A percentile compares a stretch with the other conserved stretches of the same genome.
phyloP scores from a whole-genome alignment of 2,797 vertebrate genomes.

The Lemur catta region DNA sequence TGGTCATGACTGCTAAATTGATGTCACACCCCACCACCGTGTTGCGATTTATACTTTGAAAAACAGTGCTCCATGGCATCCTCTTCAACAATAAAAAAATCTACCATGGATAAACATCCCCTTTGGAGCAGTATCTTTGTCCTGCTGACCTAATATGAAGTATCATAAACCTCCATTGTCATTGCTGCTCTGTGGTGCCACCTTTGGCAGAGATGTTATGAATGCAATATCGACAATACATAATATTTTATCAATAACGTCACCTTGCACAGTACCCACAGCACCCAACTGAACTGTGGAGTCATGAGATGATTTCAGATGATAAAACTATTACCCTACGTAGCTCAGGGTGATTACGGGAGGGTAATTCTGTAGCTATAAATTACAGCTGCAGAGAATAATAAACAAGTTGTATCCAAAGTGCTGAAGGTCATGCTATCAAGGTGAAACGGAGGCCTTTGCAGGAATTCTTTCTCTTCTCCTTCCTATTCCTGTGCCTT shows the following conservation, averaged over 20 bases:
- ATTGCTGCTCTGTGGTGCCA: fast-evolving
- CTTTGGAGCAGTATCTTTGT: background rate
- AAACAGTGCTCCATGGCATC: background rate
- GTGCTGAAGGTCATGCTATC: background rate
- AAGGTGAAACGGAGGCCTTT: background rate
- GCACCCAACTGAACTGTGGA: background rate
- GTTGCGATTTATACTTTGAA: background rate
- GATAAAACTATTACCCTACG: background rate
- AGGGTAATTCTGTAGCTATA: background rate
- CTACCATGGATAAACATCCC: background rate
- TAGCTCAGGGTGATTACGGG: background rate
- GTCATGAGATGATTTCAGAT: background rate
- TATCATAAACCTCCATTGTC: fast-evolving
- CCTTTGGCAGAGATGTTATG: fast-evolving
- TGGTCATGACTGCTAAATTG: background rate
- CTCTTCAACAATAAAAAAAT: background rate
- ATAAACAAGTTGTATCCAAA: too few relatives aligned
- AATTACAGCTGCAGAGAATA: background rate
- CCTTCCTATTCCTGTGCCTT: background rate
- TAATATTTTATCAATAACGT: background rate
- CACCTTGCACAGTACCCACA: background rate
- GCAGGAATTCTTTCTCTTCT: background rate
- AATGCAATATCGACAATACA: fast-evolving
- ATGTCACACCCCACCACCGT: background rate
- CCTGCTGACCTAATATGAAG: background rate